These are phyloP conservation scores for Glareola pratincola DNA, from an alignment of 2,113 vertebrate genomes.

Conservation along the genomic window DNA sequence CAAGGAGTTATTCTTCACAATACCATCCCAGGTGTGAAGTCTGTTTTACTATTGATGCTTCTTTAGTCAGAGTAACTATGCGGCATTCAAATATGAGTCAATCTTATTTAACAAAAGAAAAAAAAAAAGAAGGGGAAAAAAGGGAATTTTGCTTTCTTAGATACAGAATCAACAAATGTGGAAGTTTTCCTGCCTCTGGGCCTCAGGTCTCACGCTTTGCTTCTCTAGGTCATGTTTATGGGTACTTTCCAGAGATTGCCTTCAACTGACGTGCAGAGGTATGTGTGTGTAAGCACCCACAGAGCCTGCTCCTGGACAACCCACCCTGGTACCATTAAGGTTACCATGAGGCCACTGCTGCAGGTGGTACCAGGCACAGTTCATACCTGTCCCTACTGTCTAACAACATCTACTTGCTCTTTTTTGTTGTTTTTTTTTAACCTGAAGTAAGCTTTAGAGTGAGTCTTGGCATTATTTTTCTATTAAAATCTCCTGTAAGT, in stretches of 20 bases:
- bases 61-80: neutral
- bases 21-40: neutral
- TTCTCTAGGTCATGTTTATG: neutral
- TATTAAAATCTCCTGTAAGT: neutral
- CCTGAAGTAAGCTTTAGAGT: neutral
- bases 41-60: neutral
- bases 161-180: neutral
- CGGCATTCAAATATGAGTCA: neutral
- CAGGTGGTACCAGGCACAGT: neutral
- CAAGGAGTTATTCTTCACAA: neutral
- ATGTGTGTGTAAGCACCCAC: too few relatives aligned
- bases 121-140: fast-evolving
- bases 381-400: neutral
- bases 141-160: neutral
- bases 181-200: neutral
- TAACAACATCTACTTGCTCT: neutral
- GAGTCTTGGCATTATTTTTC: neutral
- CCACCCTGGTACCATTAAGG: neutral
- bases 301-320: neutral
- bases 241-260: neutral
- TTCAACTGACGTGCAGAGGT: fast-evolving
- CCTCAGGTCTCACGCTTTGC: neutral
- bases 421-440: neutral
- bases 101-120: neutral
- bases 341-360: neutral